Conservation (phyloP, 2,113 vertebrate species). For the Rissa tridactyla region DNA sequence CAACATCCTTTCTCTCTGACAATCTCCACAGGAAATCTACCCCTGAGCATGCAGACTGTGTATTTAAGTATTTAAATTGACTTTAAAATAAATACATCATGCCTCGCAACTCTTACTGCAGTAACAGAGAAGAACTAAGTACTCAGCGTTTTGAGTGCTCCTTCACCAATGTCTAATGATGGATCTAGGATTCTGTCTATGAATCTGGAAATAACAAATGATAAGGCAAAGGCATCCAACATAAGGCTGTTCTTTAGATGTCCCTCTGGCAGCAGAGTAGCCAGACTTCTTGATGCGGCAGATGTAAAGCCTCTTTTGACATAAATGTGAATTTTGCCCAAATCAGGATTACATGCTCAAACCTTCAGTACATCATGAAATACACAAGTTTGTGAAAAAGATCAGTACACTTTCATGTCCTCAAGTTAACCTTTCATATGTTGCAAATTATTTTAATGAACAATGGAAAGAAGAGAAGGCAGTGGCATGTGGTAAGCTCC, state of each 20-base stretch:
- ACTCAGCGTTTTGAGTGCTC: not conserved
- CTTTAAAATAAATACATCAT: not conserved
- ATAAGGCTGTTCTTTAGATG: not conserved
- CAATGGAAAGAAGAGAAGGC: not conserved
- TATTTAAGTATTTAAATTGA: not conserved
- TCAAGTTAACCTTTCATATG: not conserved
- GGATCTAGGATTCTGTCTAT: not conserved
- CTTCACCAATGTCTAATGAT: not conserved
- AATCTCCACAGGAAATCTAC: not conserved
- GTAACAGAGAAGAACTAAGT: not conserved
- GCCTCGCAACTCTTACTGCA: not conserved
- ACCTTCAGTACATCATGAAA: not conserved
- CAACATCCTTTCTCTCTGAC: not conserved
- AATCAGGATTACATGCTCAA: not conserved
- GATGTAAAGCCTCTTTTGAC: not conserved
- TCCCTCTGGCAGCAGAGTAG: not conserved
- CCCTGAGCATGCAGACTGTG: not conserved
- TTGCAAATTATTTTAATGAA: slow-evolving; percentile 1
- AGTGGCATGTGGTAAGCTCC: not conserved
- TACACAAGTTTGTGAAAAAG: not conserved
- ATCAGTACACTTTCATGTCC: not conserved
- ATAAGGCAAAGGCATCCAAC: not conserved
- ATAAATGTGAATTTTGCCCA: not conserved
- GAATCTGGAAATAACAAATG: not conserved
- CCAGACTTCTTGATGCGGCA: not conserved